Percentiles rank a stretch among this genome's conserved stretches.
phyloP scores from a whole-genome alignment of 2,888 invertebrate species.

The Omphaloscelis lunosa region DNA sequence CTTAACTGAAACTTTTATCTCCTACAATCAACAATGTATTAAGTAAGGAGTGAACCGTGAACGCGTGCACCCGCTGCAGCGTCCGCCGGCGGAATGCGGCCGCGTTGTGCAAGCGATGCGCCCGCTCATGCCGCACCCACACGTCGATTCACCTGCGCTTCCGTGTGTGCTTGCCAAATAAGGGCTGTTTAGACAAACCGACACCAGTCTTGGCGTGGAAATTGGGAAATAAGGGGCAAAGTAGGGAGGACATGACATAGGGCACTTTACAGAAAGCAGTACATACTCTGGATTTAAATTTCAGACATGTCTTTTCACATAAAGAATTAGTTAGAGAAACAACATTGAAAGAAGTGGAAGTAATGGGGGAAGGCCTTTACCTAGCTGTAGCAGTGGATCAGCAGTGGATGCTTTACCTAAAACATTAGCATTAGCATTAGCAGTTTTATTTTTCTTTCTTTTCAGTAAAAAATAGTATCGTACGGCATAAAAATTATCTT shows the following conservation, averaged over 20 bases:
- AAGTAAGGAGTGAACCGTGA: slow-evolving; percentile 29
- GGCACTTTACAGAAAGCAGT: neutral
- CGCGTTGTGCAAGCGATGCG: slow-evolving; percentile 81
- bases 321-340: neutral
- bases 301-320: neutral
- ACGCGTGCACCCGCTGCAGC: slow-evolving; percentile 71
- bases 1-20: slow-evolving; percentile 10
- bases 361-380: neutral
- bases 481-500: slow-evolving; percentile 20
- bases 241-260: neutral
- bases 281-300: too few species aligned
- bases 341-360: too few species aligned
- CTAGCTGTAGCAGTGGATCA: neutral
- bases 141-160: slow-evolving; percentile 80
- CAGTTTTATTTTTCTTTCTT: neutral
- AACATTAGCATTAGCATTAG: too few species aligned
- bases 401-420: too few species aligned
- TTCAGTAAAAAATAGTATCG: neutral
- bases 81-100: slow-evolving; percentile 80
- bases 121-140: slow-evolving; percentile 77
- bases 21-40: slow-evolving; percentile 22
- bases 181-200: slow-evolving; percentile 58
- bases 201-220: slow-evolving; percentile 41
- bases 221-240: slow-evolving; percentile 14
- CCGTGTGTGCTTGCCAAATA: slow-evolving; percentile 74